Base-by-base conservation (phyloP, 64 coral and sea anemone genomes). In the Orbicella faveolata region DNA sequence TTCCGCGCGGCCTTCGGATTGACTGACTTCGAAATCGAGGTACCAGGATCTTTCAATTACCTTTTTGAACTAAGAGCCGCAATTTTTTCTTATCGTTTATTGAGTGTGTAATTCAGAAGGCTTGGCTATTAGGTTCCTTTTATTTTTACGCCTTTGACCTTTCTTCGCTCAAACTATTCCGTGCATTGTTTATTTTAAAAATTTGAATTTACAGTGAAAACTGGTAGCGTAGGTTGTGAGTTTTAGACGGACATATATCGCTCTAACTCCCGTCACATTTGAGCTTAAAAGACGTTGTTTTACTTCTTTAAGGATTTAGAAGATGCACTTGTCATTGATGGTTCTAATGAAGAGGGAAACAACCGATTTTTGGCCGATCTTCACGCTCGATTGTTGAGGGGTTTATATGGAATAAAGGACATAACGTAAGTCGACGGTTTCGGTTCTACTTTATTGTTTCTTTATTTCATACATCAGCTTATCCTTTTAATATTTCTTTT, bases 1-100 rank as follows among this genome's bases (percentile, higher is more conserved):
- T 98, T 98, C 61, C 90, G 96, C 57, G 90, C 96, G 87, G 96
- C 96, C 33, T 98, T 98, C 89, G 96, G 93, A 15, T 87, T 98
- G 34, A 98, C 96, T 55, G 96, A 98, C 88, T 98, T 98, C 90
- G 96, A 98, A 93, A 98, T 98, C 21, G 96, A 98, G 94, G 96
- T 98, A 95, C 92, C 64, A 39, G 44, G 72, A 85, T 52, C 65
- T 72, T 72, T 44, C 63, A 72, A 73, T 70, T 72, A 73, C 37
- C 64, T 52, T 70, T 70, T 85, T 85, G 37, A 72, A 85, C 39
- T 70, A 72, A 66, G 63, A 39, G 23, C 52, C 57, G 82, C 65
- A 12, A 9, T 34, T 44, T 85, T 85, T 67, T 85, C 65, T 53
- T 69, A 85, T 85, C 63, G 52, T 66, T 85, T 26, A 36, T 65